A percentile compares a stretch with the other conserved stretches of the same genome.
phyloP scores from a whole-genome alignment of 2,113 vertebrate species.

The Symphodus melops region DNA sequence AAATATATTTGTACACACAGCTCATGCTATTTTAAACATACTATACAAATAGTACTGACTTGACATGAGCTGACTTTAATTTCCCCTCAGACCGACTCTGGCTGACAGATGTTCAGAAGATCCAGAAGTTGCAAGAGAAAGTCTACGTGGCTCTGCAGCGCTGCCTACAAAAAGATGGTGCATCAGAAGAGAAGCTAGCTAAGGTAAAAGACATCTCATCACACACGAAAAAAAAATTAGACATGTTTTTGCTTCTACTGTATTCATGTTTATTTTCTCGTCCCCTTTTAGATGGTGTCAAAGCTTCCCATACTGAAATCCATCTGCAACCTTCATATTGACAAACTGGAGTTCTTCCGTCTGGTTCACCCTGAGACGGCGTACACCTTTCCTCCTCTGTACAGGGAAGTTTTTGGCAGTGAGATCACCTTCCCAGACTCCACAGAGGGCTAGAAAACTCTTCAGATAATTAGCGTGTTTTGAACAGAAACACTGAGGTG shows the following conservation, averaged over 20 bases:
- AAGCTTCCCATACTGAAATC: conserved; percentile 91
- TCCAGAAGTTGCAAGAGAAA: conserved; percentile 92
- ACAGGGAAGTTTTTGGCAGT: conserved; percentile 90
- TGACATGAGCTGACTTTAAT: neutral
- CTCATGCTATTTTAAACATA: no score
- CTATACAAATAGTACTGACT: no score
- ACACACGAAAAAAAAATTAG: neutral
- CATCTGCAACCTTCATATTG: conserved; percentile 92
- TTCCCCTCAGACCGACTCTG: conserved; percentile 85
- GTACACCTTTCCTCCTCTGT: conserved; percentile 89
- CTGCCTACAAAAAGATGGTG: conserved; percentile 87
- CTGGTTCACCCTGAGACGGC: conserved; percentile 90
- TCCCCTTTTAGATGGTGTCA: conserved; percentile 87
- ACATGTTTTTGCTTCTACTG: neutral
- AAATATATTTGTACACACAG: no score
- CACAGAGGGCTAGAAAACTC: conserved; percentile 82
- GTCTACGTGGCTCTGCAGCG: conserved; percentile 89
- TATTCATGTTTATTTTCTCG: neutral
- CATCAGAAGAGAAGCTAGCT: conserved; percentile 86
- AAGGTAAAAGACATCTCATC: conserved; percentile 80
- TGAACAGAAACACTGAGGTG: conserved; percentile 46
- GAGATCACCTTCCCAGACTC: conserved; percentile 89
- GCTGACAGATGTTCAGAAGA: conserved; percentile 89
- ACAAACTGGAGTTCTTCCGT: conserved; percentile 93
- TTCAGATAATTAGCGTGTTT: conserved; percentile 30